Conservation (phyloP, 2,888 invertebrate genomes). For the Andrena minutula region DNA sequence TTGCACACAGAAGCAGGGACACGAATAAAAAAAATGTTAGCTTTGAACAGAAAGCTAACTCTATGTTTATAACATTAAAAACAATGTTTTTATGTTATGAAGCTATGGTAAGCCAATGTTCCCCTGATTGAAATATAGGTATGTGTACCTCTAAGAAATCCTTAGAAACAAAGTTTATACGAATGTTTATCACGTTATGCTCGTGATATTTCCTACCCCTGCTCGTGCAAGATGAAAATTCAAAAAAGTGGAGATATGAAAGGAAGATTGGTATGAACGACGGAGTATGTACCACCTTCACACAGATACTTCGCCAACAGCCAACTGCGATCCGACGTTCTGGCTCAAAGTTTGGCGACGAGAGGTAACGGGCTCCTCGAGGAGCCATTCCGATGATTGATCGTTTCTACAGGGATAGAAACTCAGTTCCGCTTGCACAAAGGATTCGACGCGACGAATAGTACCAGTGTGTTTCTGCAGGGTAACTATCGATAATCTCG, state of each 20-base stretch:
- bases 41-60: too few species aligned
- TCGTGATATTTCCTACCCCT: background rate
- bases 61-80: too few species aligned
- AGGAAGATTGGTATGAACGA: background rate
- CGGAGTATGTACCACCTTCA: constrained; percentile 54
- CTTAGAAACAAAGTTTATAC: background rate
- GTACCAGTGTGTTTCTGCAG: constrained; percentile 15
- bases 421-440: constrained; percentile 30
- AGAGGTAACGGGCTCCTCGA: constrained; percentile 64
- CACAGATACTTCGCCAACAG: constrained; percentile 46
- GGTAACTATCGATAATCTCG: constrained; percentile 12
- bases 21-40: too few species aligned
- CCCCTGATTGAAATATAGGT: background rate
- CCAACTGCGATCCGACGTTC: constrained; percentile 50
- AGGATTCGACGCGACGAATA: constrained; percentile 16
- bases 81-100: too few species aligned
- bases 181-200: background rate
- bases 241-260: background rate
- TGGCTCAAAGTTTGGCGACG: constrained; percentile 61
- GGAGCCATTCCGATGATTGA: constrained; percentile 63
- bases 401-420: constrained; percentile 37
- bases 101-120: too few species aligned
- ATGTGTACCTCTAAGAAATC: background rate
- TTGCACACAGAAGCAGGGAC: too few species aligned
- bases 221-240: background rate